Conservation (phyloP, 1,140 invertebrate genomes). For the Teleogryllus occipitalis region DNA sequence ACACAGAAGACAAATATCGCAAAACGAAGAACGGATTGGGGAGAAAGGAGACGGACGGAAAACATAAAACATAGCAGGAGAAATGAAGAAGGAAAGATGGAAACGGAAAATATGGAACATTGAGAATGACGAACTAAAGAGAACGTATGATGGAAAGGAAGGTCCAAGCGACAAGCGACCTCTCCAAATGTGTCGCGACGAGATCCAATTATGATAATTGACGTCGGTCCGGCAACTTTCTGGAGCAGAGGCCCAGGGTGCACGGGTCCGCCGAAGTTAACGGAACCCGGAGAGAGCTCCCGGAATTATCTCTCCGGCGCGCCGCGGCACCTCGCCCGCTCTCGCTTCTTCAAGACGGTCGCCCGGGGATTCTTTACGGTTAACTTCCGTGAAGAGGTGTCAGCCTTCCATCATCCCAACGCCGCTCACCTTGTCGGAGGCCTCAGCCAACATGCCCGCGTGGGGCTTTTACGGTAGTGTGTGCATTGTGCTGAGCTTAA, state of each 20-base stretch:
- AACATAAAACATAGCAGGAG: no score
- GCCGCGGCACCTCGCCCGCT: not conserved
- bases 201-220: slow-evolving; percentile 2
- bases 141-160: no score
- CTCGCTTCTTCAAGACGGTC: not conserved
- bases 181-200: not conserved
- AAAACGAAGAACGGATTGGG: no score
- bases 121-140: no score
- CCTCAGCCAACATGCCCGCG: not conserved
- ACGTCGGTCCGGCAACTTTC: not conserved
- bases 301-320: not conserved
- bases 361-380: not conserved
- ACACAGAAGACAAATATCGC: no score
- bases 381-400: slow-evolving; percentile 1
- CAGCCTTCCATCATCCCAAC: not conserved
- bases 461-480: not conserved
- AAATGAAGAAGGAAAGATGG: no score
- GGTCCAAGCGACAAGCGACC: no score
- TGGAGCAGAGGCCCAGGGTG: not conserved
- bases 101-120: no score
- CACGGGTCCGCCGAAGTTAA: not conserved
- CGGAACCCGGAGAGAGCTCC: not conserved
- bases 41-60: no score
- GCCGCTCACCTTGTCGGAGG: not conserved
- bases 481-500: not conserved